A percentile compares a stretch with the other conserved stretches of the same genome.
Conservation (phyloP, 2,797 vertebrate species). For the Geotrypetes seraphini region DNA sequence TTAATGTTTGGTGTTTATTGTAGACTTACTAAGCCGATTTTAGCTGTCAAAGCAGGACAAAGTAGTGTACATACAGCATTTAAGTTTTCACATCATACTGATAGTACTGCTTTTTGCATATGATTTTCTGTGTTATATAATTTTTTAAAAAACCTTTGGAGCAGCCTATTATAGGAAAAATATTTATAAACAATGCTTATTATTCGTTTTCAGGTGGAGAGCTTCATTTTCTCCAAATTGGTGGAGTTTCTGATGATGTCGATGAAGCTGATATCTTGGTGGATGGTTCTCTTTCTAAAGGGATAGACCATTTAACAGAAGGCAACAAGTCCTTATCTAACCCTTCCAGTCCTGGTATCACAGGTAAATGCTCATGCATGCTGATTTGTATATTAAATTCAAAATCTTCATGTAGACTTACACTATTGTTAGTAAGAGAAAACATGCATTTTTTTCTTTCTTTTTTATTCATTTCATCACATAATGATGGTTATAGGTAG, state of each 20-base stretch:
- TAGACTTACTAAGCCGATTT: too few species aligned
- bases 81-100: too few species aligned
- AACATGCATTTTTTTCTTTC: neutral
- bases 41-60: too few species aligned
- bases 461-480: neutral
- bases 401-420: too few species aligned
- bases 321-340: conserved; percentile 85
- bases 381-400: too few species aligned
- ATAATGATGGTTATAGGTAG: neutral
- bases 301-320: conserved; percentile 80
- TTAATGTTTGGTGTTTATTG: too few species aligned
- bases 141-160: too few species aligned
- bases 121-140: neutral
- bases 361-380: conserved; percentile 71
- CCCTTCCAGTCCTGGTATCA: conserved; percentile 91
- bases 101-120: too few species aligned
- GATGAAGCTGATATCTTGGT: conserved; percentile 97
- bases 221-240: conserved; percentile 99
- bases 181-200: too few species aligned
- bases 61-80: too few species aligned
- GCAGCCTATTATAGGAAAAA: too few species aligned
- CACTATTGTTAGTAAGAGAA: neutral
- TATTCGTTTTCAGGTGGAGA: conserved; percentile 75
- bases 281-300: conserved; percentile 91
- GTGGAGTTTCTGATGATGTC: conserved; percentile 92